Base-by-base conservation (phyloP, 2,113 vertebrate species). In the Chauna torquata region DNA sequence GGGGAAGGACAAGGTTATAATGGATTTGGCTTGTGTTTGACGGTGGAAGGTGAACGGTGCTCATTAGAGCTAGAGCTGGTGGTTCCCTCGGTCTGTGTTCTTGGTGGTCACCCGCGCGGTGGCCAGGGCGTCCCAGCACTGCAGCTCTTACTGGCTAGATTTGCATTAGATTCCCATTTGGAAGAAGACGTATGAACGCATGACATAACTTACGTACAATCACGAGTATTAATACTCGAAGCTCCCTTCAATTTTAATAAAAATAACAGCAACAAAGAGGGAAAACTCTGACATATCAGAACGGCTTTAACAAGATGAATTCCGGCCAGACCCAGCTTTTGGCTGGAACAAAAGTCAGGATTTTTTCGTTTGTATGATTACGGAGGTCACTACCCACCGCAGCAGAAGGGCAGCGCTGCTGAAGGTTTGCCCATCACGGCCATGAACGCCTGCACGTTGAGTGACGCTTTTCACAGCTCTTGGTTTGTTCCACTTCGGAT, bases 391-490 rank as follows among this genome's bases (percentile, higher is more conserved):
- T 40, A 44, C 78, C 23, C 62, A 17, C 68, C 34, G 18, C n/a
- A 3, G 2, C 15, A 28, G 44, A 25, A 23, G 47, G 18, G 18
- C 68, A 71, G 66, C 42, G 25, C 27, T 16, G 18, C 49, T 59
- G 28, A 20, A 18, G 8, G 11, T 23, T 69, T 1, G 0, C 17
- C 40, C 16, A 7, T 28, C 0, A 2, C 55, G 38, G n/a, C 69
- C 59, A 34, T 11, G 74, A 18, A 34, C 42, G 68, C 40, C 19
- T 16, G 11, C 7, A 28, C 18, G 54, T 27, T 30, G 47, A 18
- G 68, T 47, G 27, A 47, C 54, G 93, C 40, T 42, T 32, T 71
- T 54, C 32, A 25, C n/a, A 77, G 10, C 70, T 81, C 81, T 59
- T n/a, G 40, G 20, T 14, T 42, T 58, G 11, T 50, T 27, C 78